Evolutionary conservation across 2,888 invertebrate genomes (phyloP).

Genomic region (Clunio marinus): DNA sequence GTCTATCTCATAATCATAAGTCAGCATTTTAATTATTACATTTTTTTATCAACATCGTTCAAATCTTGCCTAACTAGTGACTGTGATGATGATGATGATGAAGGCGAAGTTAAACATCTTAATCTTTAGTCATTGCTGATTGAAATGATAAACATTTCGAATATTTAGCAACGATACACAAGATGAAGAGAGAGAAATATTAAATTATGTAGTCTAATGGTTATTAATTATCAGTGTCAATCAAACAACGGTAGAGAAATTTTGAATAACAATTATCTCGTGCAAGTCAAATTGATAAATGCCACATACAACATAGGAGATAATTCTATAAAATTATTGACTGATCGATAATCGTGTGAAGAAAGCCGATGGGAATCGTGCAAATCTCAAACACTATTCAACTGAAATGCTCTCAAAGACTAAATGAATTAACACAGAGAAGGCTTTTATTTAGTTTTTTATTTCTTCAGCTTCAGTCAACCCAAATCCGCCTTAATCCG

Average conservation of each 20-base stretch:
- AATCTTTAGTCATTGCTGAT: background rate
- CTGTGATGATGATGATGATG: no score
- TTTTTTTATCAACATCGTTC: background rate
- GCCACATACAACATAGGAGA: background rate
- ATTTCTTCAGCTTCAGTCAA: no score
- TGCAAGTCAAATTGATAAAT: conserved; percentile 22
- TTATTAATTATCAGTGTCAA: conserved; percentile 26
- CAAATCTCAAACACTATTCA: background rate
- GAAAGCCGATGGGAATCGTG: background rate
- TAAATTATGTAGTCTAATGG: background rate
- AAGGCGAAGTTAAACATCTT: no score
- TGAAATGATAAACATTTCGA: background rate
- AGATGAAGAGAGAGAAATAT: no score
- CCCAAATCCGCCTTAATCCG: no score
- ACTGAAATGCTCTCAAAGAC: background rate
- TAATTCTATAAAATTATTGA: conserved; percentile 11
- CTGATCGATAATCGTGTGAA: conserved; percentile 9
- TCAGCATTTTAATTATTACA: conserved; percentile 6
- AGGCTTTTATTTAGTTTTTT: no score
- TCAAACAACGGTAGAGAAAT: no score
- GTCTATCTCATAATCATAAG: conserved; percentile 3
- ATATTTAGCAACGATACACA: no score
- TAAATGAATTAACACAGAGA: no score
- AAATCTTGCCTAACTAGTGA: background rate
- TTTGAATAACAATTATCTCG: conserved; percentile 11